Base-by-base conservation (phyloP, 2,888 invertebrate genomes). In the Caenorhabditis auriculariae region DNA sequence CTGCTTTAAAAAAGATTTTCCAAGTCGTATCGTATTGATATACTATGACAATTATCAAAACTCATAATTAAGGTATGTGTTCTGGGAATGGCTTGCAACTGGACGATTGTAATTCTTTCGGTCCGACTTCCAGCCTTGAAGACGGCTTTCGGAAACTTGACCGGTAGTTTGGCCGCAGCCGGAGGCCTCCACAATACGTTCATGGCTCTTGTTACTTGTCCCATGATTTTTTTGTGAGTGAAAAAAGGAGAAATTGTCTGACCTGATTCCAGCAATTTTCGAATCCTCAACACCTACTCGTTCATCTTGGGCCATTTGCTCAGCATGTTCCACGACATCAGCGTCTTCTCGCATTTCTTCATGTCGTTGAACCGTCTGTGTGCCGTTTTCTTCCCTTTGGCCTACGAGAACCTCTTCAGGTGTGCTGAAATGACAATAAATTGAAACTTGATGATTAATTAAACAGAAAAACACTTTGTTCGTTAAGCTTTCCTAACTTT, bases 221-320 rank as follows among this genome's bases (percentile, higher is more conserved):
- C 57, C 15, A 46, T 57, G 52, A 46, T 57, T 19, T 57, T 57
- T 27, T 57, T 51, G 57, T 57, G 23, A 50, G 50, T 50, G 9
- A 12, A 2, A 9, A 21, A 21, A 3, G 9, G 24, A 4, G 23
- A n/a, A 3, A 12, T 3, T 45, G 27, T 27, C 26, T 45, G 4
- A 17, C n/a, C 28, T n/a, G 15, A n/a, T 27, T 44, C 43, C 21
- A 42, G 41, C 19, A 49, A 55, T 19, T 43, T n/a, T 7, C 23
- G 43, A 35, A 43, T 26, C 43, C 42, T 55, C 35, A 17, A 41
- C 6, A 21, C 32, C 23, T 9, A 17, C 17, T 42, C 55, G n/a
- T 29, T 35, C 17, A n/a, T 15, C 23, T 26, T 43, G 12, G 48
- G 49, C 4, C 37, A 27, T 15, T 38, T 55, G 21, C 32, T 41